Percentiles rank a stretch among this genome's conserved stretches.
Conservation (phyloP, 2,888 invertebrate species). For the Cryptocephalus primarius region DNA sequence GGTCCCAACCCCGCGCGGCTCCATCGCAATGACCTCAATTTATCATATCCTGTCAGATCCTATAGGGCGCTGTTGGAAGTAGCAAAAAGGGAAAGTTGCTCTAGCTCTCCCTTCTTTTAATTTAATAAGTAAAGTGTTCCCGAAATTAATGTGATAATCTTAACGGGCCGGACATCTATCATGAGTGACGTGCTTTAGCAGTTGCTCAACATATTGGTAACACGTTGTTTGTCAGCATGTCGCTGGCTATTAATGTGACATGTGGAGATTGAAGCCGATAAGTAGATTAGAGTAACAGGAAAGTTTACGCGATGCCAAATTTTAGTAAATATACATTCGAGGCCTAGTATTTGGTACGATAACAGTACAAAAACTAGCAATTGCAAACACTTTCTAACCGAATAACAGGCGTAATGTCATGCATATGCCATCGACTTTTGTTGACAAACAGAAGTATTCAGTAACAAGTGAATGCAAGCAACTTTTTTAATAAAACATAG, state of each 20-base stretch:
- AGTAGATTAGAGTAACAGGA: conserved; percentile 19
- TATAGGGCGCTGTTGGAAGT: conserved; percentile 1
- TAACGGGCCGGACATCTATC: conserved; percentile 20
- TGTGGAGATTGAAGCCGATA: conserved; percentile 17
- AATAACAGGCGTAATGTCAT: too few relatives aligned
- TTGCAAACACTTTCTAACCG: too few relatives aligned
- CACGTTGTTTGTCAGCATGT: conserved; percentile 21
- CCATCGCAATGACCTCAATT: conserved; percentile 1
- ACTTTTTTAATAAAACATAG: too few relatives aligned
- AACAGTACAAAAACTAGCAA: too few relatives aligned
- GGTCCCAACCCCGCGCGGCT: too few relatives aligned
- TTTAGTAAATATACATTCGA: neutral
- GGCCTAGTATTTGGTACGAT: too few relatives aligned
- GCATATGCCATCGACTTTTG: too few relatives aligned
- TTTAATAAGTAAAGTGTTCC: conserved; percentile 24
- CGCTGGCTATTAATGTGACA: conserved; percentile 15
- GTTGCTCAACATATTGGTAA: conserved; percentile 21
- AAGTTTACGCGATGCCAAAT: conserved; percentile 8
- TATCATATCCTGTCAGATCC: conserved; percentile 7
- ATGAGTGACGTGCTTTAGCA: conserved; percentile 20
- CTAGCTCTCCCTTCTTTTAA: conserved; percentile 16
- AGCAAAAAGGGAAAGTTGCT: conserved; percentile 9
- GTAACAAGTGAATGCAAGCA: too few relatives aligned
- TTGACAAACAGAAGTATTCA: too few relatives aligned
- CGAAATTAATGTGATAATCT: conserved; percentile 23